Percentiles rank a stretch among this genome's conserved stretches.
phyloP scores from a whole-genome alignment of 2,113 vertebrate species.

The Dasypus novemcinctus region DNA sequence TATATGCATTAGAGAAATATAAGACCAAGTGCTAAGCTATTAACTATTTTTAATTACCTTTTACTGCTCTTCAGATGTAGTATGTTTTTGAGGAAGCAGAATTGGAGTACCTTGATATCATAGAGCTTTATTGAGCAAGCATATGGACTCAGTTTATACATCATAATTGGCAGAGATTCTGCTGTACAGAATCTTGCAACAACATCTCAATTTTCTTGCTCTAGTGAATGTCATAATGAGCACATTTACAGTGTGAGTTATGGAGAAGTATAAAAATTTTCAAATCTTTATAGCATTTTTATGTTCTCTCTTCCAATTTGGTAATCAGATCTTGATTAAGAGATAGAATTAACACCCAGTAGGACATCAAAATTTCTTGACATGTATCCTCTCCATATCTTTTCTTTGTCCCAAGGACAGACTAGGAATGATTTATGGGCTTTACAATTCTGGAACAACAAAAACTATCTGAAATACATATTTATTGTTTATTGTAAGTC shows the following conservation, averaged over 20 bases:
- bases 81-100: constrained; percentile 55
- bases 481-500: constrained; percentile 50
- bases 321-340: constrained; percentile 80
- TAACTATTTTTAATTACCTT: constrained; percentile 82
- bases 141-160: constrained; percentile 58
- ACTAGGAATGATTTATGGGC: constrained; percentile 35
- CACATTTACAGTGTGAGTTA: constrained; percentile 69
- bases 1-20: constrained; percentile 77
- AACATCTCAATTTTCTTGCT: constrained; percentile 75
- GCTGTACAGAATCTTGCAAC: constrained; percentile 56
- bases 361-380: constrained; percentile 73
- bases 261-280: constrained; percentile 60
- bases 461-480: constrained; percentile 52
- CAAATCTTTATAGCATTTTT: constrained; percentile 78
- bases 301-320: constrained; percentile 75
- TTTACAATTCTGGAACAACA: constrained; percentile 52
- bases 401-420: constrained; percentile 24
- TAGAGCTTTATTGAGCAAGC: constrained; percentile 62
- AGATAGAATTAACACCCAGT: constrained; percentile 74
- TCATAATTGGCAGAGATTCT: constrained; percentile 68
- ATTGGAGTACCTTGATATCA: constrained; percentile 30
- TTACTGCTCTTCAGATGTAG: constrained; percentile 72
- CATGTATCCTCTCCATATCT: constrained; percentile 47
- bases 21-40: constrained; percentile 76
- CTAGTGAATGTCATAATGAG: constrained; percentile 64